Base-by-base conservation (phyloP, 2,888 invertebrate genomes). In the Amaurobius ferox region DNA sequence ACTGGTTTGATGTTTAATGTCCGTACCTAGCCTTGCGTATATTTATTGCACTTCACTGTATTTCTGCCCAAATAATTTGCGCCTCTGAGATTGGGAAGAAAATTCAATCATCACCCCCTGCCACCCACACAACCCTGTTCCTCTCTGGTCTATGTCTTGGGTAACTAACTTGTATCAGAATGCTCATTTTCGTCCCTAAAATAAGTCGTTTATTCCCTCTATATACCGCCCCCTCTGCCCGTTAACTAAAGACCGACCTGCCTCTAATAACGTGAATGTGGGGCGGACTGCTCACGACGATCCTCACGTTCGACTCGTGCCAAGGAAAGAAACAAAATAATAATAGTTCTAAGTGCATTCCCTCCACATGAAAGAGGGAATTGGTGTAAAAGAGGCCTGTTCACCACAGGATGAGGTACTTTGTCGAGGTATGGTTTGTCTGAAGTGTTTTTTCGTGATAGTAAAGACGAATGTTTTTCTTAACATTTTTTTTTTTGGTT, bases 301-400 rank as follows among this genome's bases (percentile, higher is more conserved):
- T 44, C 28, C 72, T 72, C 23, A 62, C 61, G 32, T 70, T 61
- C 48, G 78, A 29, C 78, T 79, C 70, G 78, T 79, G 78, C 78
- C 78, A 79, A 70, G 35, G 29, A 39, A 13, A 32, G 32, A 5
- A 76, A 55, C 40, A 78, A 26, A 61, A 55, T 26, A 70, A 70
- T 55, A 61, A 78, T 30, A 70, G 35, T 35, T 66, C 32, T 66
- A 66, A 62, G 7, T 19, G 28, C 62, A 32, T 66, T 39, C 32
- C 30, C 6, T 62, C 19, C 70, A 26, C 30, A 29, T 61, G 30
- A 32, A 30, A 13, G 55, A 29, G 61, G 28, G 39, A 39, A 39
- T 61, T 23, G 39, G 39, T 32, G 35, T 23, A 44, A 66, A 77
- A 77, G 55, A 55, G 64, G 61, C 9, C 32, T 77, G 55, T 77